These are phyloP conservation scores for Triplophysa siluroides DNA, from an alignment of 2,113 vertebrate genomes.

Conservation along the genomic window DNA sequence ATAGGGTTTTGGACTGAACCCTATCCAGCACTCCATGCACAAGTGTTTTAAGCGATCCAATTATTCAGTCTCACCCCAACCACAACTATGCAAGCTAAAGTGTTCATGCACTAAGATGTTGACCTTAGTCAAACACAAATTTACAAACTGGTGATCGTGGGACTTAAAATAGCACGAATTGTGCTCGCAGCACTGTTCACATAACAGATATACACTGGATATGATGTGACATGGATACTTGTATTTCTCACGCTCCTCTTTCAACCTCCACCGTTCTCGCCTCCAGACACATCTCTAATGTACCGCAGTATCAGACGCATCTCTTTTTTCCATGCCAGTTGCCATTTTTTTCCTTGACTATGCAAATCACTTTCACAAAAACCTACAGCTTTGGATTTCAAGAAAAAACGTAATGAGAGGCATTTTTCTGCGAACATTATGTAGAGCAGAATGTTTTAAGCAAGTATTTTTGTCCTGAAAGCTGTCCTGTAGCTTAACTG, in stretches of 20 bases:
- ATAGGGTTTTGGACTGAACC: conserved; percentile 10
- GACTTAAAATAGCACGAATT: neutral
- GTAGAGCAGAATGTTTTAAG: neutral
- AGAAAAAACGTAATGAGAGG: conserved; percentile 19
- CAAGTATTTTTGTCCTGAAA: neutral
- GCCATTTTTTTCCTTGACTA: conserved; percentile 51
- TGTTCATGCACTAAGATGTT: neutral
- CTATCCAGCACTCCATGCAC: neutral
- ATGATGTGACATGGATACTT: neutral
- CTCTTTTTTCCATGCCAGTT: conserved; percentile 62
- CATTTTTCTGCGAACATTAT: conserved; percentile 4
- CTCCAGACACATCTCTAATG: conserved; percentile 55
- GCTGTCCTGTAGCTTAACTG: no score
- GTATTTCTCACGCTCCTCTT: conserved; percentile 41
- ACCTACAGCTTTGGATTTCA: conserved; percentile 49
- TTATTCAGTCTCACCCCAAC: neutral
- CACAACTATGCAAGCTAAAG: neutral
- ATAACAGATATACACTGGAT: conserved; percentile 12
- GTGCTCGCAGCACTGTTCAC: neutral
- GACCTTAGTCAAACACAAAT: neutral
- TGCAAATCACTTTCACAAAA: conserved; percentile 52
- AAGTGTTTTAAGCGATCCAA: neutral
- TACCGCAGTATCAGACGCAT: conserved; percentile 59
- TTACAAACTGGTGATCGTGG: neutral
- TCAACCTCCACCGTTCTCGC: conserved; percentile 26